Conservation (phyloP, 2,113 vertebrate genomes). For the Leptocoma aspasia region DNA sequence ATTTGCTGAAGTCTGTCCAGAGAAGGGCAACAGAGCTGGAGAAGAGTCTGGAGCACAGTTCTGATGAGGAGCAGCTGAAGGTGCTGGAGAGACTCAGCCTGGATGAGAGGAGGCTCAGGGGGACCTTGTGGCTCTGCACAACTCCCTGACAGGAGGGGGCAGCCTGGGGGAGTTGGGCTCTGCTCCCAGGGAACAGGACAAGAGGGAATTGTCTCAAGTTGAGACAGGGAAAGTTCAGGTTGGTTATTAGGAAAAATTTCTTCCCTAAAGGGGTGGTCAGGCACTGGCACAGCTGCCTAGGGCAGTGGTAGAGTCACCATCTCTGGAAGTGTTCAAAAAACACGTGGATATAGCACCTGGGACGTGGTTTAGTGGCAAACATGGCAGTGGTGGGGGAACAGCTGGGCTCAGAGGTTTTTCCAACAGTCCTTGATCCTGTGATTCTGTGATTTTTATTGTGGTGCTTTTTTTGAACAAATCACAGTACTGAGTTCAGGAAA, state of each 20-base stretch:
- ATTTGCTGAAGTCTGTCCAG: background rate
- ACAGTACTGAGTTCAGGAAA: accelerated
- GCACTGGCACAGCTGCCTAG: background rate
- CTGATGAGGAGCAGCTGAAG: background rate
- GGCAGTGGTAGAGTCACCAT: background rate
- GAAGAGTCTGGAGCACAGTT: background rate
- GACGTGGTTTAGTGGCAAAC: background rate
- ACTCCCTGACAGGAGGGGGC: background rate
- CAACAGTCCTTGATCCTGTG: background rate
- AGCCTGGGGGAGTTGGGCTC: accelerated
- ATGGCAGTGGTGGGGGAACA: background rate
- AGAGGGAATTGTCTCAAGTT: accelerated
- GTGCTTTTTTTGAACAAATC: background rate
- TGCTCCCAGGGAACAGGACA: background rate
- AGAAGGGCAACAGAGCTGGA: background rate
- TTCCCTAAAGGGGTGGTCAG: background rate
- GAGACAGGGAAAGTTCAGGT: background rate
- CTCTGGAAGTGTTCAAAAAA: background rate
- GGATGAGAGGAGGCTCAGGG: background rate
- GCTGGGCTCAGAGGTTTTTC: background rate
- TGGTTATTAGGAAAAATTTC: background rate
- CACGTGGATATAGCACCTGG: background rate
- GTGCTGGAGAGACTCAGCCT: background rate
- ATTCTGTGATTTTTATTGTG: background rate
- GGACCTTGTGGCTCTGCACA: background rate